Base-by-base conservation (phyloP, 2,797 vertebrate genomes). In the Propithecus perrieri region DNA sequence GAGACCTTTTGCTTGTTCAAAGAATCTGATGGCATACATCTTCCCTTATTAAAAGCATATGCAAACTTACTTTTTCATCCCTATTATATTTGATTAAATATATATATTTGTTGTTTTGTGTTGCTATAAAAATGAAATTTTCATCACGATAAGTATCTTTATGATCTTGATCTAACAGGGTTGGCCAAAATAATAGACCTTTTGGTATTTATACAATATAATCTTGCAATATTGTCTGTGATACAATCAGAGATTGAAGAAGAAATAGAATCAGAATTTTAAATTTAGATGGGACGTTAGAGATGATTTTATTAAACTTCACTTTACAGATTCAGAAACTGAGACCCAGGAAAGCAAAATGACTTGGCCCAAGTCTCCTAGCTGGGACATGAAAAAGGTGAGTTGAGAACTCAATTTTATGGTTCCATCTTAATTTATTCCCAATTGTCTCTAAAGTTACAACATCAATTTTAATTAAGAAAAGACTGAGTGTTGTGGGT, bases 221-320 rank as follows among this genome's bases (percentile, higher is more conserved):
- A 53, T 46, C 89, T 89, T 86, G 9, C 17, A 86, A 67, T 63
- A 71, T 48, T 87, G 43, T 84, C 81, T 63, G 8, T 74, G 38
- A 75, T 80, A 59, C 24, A 93, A 63, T 63, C 59, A 81, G 75
- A 85, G 24, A 48, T 6, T 83, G 35, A 93, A 72, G 17, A 86
- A 81, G 75, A 90, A 79, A 59, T 2, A 53, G 63, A 71, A 95
- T 28, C 38, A 57, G 41, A 69, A 67, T 48, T 91, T 94, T 94
- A 43, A 74, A 61, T 67, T 48, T 69, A 84, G 48, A 46, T 50
- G 33, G 59, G 48, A 72, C 67, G 57, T 48, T 61, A 38, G 55
- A 80, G 63, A 92, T 65, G 48, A 80, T 94, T 94, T 92, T 83
- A 72, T 24, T 71, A 87, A 65, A 41, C 8, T 83, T 89, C 22